Conservation (phyloP, 2,797 vertebrate species). For the Moxostoma hubbsi region DNA sequence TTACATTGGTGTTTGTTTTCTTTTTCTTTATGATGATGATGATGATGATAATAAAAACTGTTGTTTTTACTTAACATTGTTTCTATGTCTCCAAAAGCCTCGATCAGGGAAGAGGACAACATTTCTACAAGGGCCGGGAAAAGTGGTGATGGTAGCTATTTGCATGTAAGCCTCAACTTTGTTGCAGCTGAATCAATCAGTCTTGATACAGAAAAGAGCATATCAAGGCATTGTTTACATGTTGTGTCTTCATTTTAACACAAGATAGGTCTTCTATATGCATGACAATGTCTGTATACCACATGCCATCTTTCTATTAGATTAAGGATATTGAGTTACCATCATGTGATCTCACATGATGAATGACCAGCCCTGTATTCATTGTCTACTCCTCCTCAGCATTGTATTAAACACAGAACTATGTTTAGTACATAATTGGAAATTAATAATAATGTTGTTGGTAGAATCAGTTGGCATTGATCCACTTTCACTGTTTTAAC, state of each 20-base stretch:
- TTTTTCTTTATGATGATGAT: no score
- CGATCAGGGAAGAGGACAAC: constrained; percentile 84
- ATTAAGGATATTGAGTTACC: constrained; percentile 76
- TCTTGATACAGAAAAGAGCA: background rate
- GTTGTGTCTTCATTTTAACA: no score
- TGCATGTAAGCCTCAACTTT: constrained; percentile 90
- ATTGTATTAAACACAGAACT: no score
- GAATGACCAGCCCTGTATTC: constrained; percentile 20
- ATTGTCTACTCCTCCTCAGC: background rate
- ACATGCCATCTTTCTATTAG: constrained; percentile 53
- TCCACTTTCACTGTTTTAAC: no score
- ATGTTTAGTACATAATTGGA: no score
- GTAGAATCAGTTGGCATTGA: background rate
- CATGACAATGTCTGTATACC: no score
- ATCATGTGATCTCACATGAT: constrained; percentile 73
- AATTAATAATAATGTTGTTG: background rate
- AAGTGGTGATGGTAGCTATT: constrained; percentile 98
- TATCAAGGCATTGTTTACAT: no score
- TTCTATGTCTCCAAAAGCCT: constrained; percentile 79
- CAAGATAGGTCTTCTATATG: no score
- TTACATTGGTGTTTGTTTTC: no score
- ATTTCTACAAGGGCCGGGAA: constrained; percentile 94
- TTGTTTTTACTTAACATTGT: background rate
- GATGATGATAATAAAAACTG: no score
- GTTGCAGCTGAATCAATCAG: background rate